Evolutionary conservation across 2,888 invertebrate genomes (phyloP), one percentile per base, ranked within the genome.

Genomic region (Brachycybe producta): DNA sequence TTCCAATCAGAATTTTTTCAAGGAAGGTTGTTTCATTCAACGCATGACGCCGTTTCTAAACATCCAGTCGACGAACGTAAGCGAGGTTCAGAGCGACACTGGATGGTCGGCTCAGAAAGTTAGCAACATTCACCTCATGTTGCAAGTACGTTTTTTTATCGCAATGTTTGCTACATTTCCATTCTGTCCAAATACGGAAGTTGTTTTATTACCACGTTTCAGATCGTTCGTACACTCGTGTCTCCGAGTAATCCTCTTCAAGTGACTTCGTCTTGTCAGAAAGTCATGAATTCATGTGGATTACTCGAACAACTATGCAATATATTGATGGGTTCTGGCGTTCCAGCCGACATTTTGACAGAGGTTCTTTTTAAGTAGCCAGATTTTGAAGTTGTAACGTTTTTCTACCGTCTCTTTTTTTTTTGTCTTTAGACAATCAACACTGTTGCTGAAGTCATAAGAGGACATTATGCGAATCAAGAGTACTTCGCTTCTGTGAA

Each of bases 1-100:
- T 13, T 94, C 92, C 60, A 99, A 99, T 69, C 97, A 97, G 58
- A 94, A 91, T 65, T 92, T 95, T 64, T 98, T 99, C 65, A 88
- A 94, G 70, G 98, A 99, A 72, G 94, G 92, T 46, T 90, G 88
- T 62, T 94, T 90, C 61, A 88, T 97, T 58, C 88, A 92, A 63
- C 80, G 80, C 55, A 72, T 97, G 62, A 73, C 85, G 2, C 86
- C 87, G 0, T 91, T 90, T 84, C 91, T 94, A 61, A 76, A 76
- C 55, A 73, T 84, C 62, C 54, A 74, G 79, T 15, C 80, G 82
- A 56, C 62, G 57, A 58, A 79, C 81, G 27, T 56, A 56, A 23
- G 17, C 8, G 41, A 38, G 13, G n/a, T n/a, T n/a, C n/a, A n/a
- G n/a, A 24, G 46, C 15, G 57, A 64, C 44, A 58, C 61, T 38